Evolutionary conservation across 2,113 vertebrate genomes (phyloP).

Genomic region (Myanophis thanlyinensis): DNA sequence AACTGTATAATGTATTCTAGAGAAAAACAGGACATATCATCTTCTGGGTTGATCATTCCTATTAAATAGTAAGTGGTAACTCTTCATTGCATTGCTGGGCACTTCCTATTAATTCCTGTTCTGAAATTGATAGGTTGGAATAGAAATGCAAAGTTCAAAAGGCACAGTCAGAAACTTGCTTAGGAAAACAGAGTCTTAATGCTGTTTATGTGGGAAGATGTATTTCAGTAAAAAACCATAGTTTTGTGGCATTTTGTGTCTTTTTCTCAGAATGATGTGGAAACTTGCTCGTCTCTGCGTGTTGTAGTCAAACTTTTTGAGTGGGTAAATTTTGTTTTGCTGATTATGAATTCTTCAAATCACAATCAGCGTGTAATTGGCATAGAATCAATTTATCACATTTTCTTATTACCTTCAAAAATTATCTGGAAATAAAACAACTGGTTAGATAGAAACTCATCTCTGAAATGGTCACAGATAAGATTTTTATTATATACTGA

Average conservation of each 20-base stretch:
- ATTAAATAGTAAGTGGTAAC: background rate
- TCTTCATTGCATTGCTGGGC: background rate
- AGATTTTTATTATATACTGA: conserved; percentile 6
- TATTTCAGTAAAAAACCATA: background rate
- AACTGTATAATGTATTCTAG: background rate
- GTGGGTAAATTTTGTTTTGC: background rate
- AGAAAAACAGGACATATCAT: background rate
- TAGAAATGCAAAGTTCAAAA: conserved; percentile 22
- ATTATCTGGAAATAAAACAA: conserved; percentile 19
- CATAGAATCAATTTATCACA: background rate
- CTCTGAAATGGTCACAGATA: conserved; percentile 19
- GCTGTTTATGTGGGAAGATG: conserved; percentile 9
- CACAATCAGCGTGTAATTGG: background rate
- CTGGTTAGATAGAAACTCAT: background rate
- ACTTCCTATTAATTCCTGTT: background rate
- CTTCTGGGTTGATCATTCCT: background rate
- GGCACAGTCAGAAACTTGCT: background rate
- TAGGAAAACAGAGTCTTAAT: background rate
- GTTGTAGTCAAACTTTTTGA: background rate
- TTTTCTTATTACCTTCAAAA: conserved; percentile 35
- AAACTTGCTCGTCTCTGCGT: background rate
- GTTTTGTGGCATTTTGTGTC: background rate
- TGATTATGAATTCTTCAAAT: background rate
- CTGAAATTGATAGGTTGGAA: background rate
- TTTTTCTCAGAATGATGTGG: conserved; percentile 11